Percentiles rank a stretch among this genome's conserved stretches.
Conservation (phyloP, 2,113 vertebrate genomes). For the Chloebia gouldiae region DNA sequence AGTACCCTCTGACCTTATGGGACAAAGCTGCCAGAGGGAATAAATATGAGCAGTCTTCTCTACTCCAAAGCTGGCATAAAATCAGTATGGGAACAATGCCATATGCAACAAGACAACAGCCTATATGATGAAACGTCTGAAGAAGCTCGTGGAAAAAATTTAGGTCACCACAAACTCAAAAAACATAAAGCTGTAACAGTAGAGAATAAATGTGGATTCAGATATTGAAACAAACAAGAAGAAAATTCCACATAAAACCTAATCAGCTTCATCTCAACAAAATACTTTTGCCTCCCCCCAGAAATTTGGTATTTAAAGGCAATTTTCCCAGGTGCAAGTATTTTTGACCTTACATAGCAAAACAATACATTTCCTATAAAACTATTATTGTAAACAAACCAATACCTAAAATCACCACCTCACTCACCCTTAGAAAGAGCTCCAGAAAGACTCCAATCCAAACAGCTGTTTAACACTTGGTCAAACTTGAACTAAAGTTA, state of each 20-base stretch:
- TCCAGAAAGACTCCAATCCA: not conserved
- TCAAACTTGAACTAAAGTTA: not conserved
- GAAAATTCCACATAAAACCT: not conserved
- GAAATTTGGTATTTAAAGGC: not conserved
- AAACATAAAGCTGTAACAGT: not conserved
- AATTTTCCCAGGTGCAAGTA: not conserved
- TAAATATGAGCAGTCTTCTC: not conserved
- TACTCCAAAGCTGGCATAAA: not conserved
- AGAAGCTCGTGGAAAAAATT: not conserved
- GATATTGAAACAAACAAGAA: not conserved
- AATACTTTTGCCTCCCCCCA: not conserved
- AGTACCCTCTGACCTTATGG: not conserved
- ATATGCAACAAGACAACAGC: not conserved
- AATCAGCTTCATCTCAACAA: not conserved
- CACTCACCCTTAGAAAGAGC: not conserved
- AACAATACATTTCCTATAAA: not conserved
- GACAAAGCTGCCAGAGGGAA: not conserved
- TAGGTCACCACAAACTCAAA: not conserved
- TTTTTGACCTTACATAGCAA: not conserved
- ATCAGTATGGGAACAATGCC: not conserved
- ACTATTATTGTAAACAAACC: not conserved
- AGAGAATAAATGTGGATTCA: not conserved
- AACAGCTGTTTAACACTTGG: not conserved
- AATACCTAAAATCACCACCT: not conserved
- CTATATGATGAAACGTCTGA: not conserved